Evolutionary conservation across 2,797 vertebrate genomes (phyloP), one percentile per base, ranked within the genome.

Genomic region (Anguilla pacifica): DNA sequence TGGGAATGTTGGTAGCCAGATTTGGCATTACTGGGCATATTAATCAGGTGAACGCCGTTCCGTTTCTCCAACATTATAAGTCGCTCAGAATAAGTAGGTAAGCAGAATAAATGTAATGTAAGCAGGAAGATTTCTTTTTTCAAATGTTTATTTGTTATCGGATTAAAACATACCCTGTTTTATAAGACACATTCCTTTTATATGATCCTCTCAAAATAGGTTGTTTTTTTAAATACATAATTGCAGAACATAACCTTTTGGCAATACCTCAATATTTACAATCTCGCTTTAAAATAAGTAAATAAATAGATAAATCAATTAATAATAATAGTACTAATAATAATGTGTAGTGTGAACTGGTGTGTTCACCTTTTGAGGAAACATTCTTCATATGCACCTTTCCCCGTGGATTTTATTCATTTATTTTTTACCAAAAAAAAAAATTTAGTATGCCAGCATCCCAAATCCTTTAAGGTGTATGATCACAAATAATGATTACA

Each of bases 161-260:
- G 39, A 82, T 83, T 64, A 83, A 83, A 87, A 64, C 74, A 87
- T 83, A 87, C 86, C 86, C 77, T 87, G 86, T 83, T 83, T 87
- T 19, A 55, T n/a, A 46, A 82, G 79, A 83, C 57, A 82, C 74
- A 53, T 53, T 83, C 81, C 83, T 84, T 17, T 57, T 31, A 28
- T 51, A n/a, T 51, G 22, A 82, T 49, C 22, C 79, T 82, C 79
- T 82, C 43, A 82, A 82, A 82, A 57, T 55, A 84, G 57, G n/a
- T 49, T n/a, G 64, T 67, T 74, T 82, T 49, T 39, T 39, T 2
- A 39, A 82, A 49, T 43, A 49, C 79, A 82, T 82, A 43, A 77
- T 49, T 82, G 25, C 46, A 49, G 25, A 49, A 51, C 43, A 82
- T 82, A 51, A n/a, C 25, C 2, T 2, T 74, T 35, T 74, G 28